Percentiles rank a stretch among this genome's conserved stretches.
These are phyloP conservation scores for Oryzias sinensis DNA, from an alignment of 2,797 vertebrate species.

Conservation along the genomic window DNA sequence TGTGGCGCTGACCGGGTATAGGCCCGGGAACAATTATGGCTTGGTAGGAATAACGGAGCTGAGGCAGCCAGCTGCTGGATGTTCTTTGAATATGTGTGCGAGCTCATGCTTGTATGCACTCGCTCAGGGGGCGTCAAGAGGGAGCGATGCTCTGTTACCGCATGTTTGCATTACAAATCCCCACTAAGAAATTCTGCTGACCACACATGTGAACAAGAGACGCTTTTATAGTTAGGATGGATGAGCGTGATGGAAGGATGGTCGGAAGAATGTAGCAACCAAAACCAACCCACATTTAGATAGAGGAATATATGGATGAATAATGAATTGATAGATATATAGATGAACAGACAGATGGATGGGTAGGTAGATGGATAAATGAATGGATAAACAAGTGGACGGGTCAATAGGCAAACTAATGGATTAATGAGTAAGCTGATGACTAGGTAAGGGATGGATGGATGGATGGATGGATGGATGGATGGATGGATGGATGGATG, in stretches of 20 bases:
- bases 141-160: conserved; percentile 54
- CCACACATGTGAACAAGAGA: conserved; percentile 65
- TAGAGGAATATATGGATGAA: not conserved
- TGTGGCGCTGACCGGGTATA: conserved; percentile 36
- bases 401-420: too few relatives aligned
- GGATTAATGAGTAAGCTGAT: too few relatives aligned
- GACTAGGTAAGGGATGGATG: too few relatives aligned
- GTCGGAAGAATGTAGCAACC: conserved; percentile 28
- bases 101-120: conserved; percentile 22
- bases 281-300: conserved; percentile 2
- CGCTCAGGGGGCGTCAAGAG: conserved; percentile 27
- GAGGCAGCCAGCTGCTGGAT: conserved; percentile 59
- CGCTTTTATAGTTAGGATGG: conserved; percentile 45
- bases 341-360: too few relatives aligned
- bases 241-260: conserved; percentile 28
- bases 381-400: too few relatives aligned
- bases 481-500: too few relatives aligned
- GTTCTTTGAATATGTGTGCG: conserved; percentile 40
- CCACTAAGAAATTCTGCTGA: conserved; percentile 64
- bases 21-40: conserved; percentile 68
- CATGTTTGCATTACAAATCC: conserved; percentile 79
- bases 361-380: too few relatives aligned
- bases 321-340: not conserved
- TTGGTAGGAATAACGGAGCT: conserved; percentile 48
- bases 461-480: too few relatives aligned